Base-by-base conservation (phyloP, 2,888 invertebrate species). In the Zaprionus lineosus region DNA sequence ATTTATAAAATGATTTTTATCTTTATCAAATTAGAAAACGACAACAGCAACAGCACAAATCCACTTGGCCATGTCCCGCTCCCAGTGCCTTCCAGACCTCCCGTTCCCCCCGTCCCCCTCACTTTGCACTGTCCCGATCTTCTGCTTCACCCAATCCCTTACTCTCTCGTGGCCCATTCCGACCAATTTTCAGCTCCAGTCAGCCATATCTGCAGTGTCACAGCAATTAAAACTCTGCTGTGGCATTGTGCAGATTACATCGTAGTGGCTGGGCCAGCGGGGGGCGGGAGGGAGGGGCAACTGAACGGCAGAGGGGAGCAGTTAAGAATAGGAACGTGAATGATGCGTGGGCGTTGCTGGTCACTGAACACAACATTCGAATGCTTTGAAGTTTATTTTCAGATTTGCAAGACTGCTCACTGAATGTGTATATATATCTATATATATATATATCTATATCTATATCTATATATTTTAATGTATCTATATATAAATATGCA, bases 1-100 rank as follows among this genome's bases (percentile, higher is more conserved):
- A 74, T 78, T 83, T 75, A 71, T 63, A 76, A 81, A 81, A 79
- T 81, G 79, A 81, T 81, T 81, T 81, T 79, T 79, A 81, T 84
- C 79, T 76, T 74, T 76, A 83, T 83, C 76, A 81, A 81, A 81
- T 81, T 83, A 83, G 76, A 83, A 78, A 74, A 77, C 69, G 72
- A 78, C 78, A 83, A 71, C 68, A 66, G 50, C 55, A 44, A 64
- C 41, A 50, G 36, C 47, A 46, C n/a, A n/a, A n/a, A n/a, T n/a
- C n/a, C n/a, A n/a, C n/a, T n/a, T n/a, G n/a, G 21, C 12, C 26
- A 12, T 11, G 9, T 19, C 26, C 3, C n/a, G 11, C 5, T 3
- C 4, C 2, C 11, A 7, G 24, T 4, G 7, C 5, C 26, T 12
- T 18, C 1, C n/a, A n/a, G n/a, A n/a, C n/a, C n/a, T n/a, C n/a